A percentile compares a stretch with the other conserved stretches of the same genome.
Evolutionary conservation across 2,797 vertebrate genomes (phyloP).

Genomic region (Agapornis canus): DNA sequence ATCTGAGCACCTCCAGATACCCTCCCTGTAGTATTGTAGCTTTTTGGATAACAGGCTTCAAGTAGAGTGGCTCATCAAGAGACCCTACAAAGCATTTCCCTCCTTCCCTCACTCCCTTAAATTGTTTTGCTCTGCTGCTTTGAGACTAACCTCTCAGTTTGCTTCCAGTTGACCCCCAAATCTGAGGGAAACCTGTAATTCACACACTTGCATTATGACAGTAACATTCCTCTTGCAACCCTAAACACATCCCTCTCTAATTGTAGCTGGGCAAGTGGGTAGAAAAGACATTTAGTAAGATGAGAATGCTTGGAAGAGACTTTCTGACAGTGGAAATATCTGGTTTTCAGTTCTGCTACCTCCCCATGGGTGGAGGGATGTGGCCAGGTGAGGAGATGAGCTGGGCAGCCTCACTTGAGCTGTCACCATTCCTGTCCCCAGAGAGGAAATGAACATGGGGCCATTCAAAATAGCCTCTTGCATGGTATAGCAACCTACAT

Average conservation of each 20-base stretch:
- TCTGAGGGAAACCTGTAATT: neutral
- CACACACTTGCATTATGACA: neutral
- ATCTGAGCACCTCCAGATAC: neutral
- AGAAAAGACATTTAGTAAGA: neutral
- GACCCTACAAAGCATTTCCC: no score
- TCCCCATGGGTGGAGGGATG: fast-evolving
- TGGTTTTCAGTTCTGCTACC: neutral
- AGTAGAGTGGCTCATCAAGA: fast-evolving
- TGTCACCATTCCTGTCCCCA: neutral
- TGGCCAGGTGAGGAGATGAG: neutral
- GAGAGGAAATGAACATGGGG: fast-evolving
- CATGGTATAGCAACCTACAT: neutral
- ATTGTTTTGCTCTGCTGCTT: neutral
- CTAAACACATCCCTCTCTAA: neutral
- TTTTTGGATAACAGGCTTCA: neutral
- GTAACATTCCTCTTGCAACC: fast-evolving
- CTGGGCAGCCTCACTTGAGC: fast-evolving
- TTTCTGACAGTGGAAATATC: neutral
- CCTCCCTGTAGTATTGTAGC: neutral
- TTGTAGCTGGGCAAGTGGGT: fast-evolving
- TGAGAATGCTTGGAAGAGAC: neutral
- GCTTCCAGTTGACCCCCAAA: neutral
- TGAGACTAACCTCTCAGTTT: neutral
- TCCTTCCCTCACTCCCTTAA: fast-evolving
- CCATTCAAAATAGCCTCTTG: neutral